phyloP scores from a whole-genome alignment of 2,888 invertebrate genomes.

The Rambutsinella grinnellia region DNA sequence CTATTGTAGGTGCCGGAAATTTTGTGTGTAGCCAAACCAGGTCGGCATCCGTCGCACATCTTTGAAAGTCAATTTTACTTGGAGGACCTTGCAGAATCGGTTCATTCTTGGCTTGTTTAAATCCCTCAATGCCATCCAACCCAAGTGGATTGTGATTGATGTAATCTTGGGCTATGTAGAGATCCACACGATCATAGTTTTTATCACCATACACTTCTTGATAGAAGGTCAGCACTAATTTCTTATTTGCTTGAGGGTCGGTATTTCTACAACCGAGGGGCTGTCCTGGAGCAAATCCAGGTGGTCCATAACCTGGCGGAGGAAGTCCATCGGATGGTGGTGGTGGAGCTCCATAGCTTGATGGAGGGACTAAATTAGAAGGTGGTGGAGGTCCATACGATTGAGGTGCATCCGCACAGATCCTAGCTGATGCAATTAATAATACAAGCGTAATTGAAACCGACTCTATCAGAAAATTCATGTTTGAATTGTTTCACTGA shows the following conservation, averaged over 20 bases:
- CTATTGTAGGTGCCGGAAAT: slow-evolving; percentile 7
- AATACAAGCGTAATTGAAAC: too few relatives aligned
- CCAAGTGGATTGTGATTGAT: slow-evolving; percentile 45
- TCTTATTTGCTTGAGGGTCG: slow-evolving; percentile 33
- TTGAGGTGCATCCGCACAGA: too few relatives aligned
- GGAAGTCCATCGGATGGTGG: too few relatives aligned
- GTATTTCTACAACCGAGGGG: slow-evolving; percentile 17
- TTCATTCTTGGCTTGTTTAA: slow-evolving; percentile 7
- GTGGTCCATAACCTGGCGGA: slow-evolving; percentile 13
- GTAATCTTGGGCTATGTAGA: slow-evolving; percentile 32
- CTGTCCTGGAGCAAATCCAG: slow-evolving; percentile 19
- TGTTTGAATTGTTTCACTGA: too few relatives aligned
- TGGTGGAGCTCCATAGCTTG: too few relatives aligned
- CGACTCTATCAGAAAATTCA: too few relatives aligned
- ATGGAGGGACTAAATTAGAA: too few relatives aligned
- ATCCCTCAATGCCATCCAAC: not conserved
- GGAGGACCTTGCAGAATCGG: slow-evolving; percentile 44
- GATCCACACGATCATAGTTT: slow-evolving; percentile 20
- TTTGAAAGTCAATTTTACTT: slow-evolving; percentile 30
- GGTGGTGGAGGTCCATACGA: too few relatives aligned
- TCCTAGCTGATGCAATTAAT: too few relatives aligned
- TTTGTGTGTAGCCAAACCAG: slow-evolving; percentile 41
- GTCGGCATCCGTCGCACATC: slow-evolving; percentile 36
- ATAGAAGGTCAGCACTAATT: slow-evolving; percentile 35
- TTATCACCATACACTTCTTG: slow-evolving; percentile 51